These are phyloP conservation scores for Chaetorhynchus papuensis DNA, from an alignment of 2,113 vertebrate genomes.

Conservation along the genomic window DNA sequence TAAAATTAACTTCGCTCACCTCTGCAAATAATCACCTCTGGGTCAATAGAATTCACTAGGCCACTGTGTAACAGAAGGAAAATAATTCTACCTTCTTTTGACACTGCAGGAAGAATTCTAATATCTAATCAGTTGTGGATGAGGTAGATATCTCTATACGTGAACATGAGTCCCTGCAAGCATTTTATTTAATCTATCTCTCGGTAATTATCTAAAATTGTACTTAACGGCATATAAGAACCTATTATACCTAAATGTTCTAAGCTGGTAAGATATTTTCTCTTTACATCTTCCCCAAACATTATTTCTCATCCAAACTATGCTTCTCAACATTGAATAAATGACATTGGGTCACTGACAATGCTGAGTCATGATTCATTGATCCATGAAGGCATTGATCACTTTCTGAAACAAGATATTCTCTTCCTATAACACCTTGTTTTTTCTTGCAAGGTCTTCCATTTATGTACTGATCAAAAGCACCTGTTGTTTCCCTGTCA, in stretches of 20 bases:
- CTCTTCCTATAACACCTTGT: not conserved
- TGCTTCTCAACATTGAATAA: not conserved
- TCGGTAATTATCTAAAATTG: not conserved
- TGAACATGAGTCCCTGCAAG: not conserved
- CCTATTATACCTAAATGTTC: not conserved
- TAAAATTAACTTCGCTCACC: not conserved
- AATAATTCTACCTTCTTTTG: not conserved
- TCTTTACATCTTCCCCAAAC: not conserved
- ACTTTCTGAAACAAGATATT: not conserved
- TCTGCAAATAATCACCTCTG: not conserved
- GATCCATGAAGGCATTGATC: not conserved
- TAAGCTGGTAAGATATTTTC: not conserved
- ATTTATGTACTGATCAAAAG: not conserved
- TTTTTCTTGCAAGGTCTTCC: not conserved
- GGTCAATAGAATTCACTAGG: not conserved
- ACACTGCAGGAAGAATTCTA: not conserved
- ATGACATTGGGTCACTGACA: not conserved
- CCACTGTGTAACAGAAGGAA: not conserved
- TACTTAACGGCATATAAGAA: not conserved
- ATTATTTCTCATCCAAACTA: not conserved
- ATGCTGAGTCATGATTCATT: not conserved
- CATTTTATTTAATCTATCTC: not conserved
- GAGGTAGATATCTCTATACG: not conserved
- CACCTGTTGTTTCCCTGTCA: not conserved
- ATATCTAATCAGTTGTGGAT: not conserved